Conservation (phyloP, 2,888 invertebrate species). For the Eristalis intricaria region DNA sequence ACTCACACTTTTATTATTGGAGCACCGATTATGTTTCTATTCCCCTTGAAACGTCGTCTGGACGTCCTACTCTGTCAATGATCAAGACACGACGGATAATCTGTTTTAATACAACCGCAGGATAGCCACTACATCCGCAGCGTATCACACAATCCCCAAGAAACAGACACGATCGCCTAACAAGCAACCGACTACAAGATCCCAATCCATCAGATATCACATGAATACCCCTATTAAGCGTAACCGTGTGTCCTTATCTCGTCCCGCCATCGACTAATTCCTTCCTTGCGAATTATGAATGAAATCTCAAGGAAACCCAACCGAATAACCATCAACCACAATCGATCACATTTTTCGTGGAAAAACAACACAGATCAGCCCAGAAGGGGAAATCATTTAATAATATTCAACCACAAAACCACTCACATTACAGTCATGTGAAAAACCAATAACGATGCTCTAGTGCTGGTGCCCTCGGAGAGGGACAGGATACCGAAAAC, state of each 20-base stretch:
- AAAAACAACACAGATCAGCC: constrained; percentile 32
- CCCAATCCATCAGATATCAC: neutral
- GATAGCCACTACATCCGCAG: neutral
- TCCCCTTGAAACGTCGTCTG: no score
- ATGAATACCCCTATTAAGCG: neutral
- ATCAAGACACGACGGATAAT: no score
- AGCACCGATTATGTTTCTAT: no score
- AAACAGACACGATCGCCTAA: neutral
- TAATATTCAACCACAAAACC: constrained; percentile 67
- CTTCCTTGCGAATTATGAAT: constrained; percentile 28
- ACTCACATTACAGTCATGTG: constrained; percentile 73
- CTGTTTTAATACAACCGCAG: neutral
- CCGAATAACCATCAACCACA: constrained; percentile 4
- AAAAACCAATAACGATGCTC: constrained; percentile 61
- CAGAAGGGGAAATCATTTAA: constrained; percentile 52
- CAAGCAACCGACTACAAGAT: neutral
- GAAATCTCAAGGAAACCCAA: constrained; percentile 31
- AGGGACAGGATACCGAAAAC: constrained; percentile 57
- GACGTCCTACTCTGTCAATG: no score
- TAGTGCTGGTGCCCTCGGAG: neutral
- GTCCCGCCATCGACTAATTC: constrained; percentile 19
- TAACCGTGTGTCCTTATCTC: neutral
- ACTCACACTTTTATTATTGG: no score
- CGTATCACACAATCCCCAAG: neutral
- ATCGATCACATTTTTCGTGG: constrained; percentile 57